A percentile compares a stretch with the other conserved stretches of the same genome.
Conservation (phyloP, 1,140 invertebrate species). For the Diorhabda sublineata region DNA sequence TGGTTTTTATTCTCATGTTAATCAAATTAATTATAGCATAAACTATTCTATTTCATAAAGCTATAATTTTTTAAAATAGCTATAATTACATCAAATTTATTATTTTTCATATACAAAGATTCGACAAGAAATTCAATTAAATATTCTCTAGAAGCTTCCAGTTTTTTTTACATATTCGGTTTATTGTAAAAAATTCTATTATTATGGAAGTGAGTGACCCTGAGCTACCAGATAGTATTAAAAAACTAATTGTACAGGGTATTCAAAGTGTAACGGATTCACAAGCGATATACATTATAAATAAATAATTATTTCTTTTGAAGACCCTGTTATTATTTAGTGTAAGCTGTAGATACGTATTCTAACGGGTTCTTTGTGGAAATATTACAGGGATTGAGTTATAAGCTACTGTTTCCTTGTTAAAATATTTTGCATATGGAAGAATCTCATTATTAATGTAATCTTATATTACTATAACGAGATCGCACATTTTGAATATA, state of each 20-base stretch:
- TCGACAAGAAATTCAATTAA: background rate
- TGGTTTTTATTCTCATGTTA: too few relatives aligned
- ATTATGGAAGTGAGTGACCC: slow-evolving; percentile 48
- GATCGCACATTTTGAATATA: too few relatives aligned
- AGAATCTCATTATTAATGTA: too few relatives aligned
- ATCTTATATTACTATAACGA: too few relatives aligned
- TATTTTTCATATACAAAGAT: too few relatives aligned
- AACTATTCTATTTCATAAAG: too few relatives aligned
- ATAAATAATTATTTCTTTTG: background rate
- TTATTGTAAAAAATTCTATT: slow-evolving; percentile 31
- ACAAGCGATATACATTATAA: background rate
- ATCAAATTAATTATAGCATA: too few relatives aligned
- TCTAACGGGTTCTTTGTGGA: background rate
- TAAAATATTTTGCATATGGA: background rate
- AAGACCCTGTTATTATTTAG: background rate
- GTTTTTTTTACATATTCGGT: slow-evolving; percentile 10
- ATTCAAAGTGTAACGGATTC: slow-evolving; percentile 7
- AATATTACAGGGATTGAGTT: background rate
- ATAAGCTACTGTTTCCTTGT: background rate
- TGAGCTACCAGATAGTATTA: slow-evolving; percentile 43
- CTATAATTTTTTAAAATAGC: too few relatives aligned
- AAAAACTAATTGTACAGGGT: slow-evolving; percentile 15
- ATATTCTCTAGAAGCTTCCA: slow-evolving; percentile 4
- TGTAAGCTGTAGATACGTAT: background rate
- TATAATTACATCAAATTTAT: too few relatives aligned